phyloP scores from a whole-genome alignment of 2,797 vertebrate genomes.

The Oreortyx pictus region DNA sequence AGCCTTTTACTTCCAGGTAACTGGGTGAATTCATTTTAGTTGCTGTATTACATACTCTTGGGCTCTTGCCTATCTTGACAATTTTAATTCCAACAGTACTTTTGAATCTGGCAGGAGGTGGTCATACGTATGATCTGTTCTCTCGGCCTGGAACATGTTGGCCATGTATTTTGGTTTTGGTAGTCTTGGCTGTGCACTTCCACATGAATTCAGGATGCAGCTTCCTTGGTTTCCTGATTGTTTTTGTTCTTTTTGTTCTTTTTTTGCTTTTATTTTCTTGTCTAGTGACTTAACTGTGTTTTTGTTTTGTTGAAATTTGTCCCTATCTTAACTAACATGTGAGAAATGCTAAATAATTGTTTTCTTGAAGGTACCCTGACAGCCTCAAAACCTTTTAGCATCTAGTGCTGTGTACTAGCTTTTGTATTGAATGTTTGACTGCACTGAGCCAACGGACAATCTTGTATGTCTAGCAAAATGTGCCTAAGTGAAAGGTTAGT shows the following conservation, averaged over 20 bases:
- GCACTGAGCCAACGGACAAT: rapidly evolving
- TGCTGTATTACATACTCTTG: not conserved
- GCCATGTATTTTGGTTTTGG: not conserved
- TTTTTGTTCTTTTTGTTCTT: too few species aligned
- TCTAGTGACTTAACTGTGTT: not conserved
- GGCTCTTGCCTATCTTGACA: not conserved
- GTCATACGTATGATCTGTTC: not conserved
- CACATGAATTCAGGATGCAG: not conserved
- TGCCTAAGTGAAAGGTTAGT: not conserved
- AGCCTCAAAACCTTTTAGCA: not conserved
- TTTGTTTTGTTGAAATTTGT: not conserved
- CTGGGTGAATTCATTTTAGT: not conserved
- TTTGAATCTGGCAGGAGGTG: not conserved
- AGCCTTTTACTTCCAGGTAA: not conserved
- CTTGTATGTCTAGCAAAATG: not conserved
- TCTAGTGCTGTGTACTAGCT: not conserved
- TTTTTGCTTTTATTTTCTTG: not conserved
- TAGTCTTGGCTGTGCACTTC: not conserved
- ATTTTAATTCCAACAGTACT: not conserved
- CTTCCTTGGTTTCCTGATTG: not conserved
- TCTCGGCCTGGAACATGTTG: not conserved
- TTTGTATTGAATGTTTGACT: not conserved
- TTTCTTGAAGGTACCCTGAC: not conserved
- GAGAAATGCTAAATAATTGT: not conserved
- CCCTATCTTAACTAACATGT: not conserved